Evolutionary conservation across 2,888 invertebrate genomes (phyloP).

Genomic region (Tryphoninae sp.): DNA sequence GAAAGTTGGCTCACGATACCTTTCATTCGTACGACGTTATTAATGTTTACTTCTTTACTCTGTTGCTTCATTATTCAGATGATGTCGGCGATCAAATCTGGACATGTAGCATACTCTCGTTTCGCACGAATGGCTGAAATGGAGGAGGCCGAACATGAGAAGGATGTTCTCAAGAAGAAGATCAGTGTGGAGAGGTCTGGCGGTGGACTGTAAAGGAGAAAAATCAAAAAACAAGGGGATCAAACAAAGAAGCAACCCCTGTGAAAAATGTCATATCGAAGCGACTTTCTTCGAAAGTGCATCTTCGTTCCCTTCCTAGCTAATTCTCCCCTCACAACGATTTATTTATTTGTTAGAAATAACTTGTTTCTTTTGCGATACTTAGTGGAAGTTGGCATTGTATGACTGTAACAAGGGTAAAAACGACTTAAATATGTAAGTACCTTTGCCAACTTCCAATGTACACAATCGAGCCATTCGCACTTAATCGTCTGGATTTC

Average conservation of each 20-base stretch:
- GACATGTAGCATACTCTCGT: constrained; percentile 96
- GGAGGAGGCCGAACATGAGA: constrained; percentile 92
- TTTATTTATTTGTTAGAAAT: constrained; percentile 61
- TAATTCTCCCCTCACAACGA: constrained; percentile 53
- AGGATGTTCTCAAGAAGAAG: constrained; percentile 87
- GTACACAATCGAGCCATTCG: not conserved
- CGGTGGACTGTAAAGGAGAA: constrained; percentile 90
- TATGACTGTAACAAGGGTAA: too few relatives aligned
- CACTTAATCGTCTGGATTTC: not conserved
- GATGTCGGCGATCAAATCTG: constrained; percentile 99
- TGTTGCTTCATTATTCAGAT: constrained; percentile 85
- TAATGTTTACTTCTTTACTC: constrained; percentile 19
- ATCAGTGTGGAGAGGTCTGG: constrained; percentile 97
- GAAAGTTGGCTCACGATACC: not conserved
- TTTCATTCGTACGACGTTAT: not conserved
- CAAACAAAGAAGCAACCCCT: constrained; percentile 72
- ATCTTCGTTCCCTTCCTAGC: constrained; percentile 40
- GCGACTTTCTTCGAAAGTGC: constrained; percentile 33
- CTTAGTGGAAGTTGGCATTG: not conserved
- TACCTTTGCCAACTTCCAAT: too few relatives aligned
- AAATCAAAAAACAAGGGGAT: not conserved
- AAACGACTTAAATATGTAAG: too few relatives aligned
- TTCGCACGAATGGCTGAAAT: constrained; percentile 97
- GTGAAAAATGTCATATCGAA: constrained; percentile 32
- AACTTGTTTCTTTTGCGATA: constrained; percentile 37